phyloP scores from a whole-genome alignment of 2,888 invertebrate species.

The Junonia oenone region DNA sequence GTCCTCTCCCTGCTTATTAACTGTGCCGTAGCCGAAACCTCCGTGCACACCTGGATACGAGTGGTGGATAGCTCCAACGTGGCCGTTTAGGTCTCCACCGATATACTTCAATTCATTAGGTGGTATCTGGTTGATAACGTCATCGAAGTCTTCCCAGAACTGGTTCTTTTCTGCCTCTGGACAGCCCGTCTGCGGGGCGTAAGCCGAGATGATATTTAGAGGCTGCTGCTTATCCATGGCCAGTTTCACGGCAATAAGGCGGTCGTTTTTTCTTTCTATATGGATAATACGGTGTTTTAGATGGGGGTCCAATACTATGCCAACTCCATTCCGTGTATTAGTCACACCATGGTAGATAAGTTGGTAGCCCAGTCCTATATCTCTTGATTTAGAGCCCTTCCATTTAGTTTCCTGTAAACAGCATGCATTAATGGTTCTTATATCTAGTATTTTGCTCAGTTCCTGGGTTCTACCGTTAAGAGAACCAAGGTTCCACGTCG shows the following conservation, averaged over 20 bases:
- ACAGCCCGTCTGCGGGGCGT: slow-evolving; percentile 22
- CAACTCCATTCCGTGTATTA: slow-evolving; percentile 1
- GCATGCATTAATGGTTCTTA: slow-evolving; percentile 19
- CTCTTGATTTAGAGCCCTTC: slow-evolving; percentile 27
- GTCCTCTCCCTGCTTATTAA: background rate
- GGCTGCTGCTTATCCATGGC: slow-evolving; percentile 9
- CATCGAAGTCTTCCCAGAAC: slow-evolving; percentile 25
- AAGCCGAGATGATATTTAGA: slow-evolving; percentile 17
- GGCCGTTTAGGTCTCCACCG: slow-evolving; percentile 19
- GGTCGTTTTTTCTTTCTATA: background rate
- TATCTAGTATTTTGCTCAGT: slow-evolving; percentile 16
- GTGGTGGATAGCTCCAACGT: slow-evolving; percentile 3
- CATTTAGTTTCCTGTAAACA: slow-evolving; percentile 29
- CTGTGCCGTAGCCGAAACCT: background rate
- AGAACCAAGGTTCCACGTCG: slow-evolving; percentile 31
- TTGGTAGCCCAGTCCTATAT: slow-evolving; percentile 22
- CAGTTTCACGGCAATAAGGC: slow-evolving; percentile 6
- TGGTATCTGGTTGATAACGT: slow-evolving; percentile 8
- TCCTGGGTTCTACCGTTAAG: slow-evolving; percentile 26
- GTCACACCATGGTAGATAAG: slow-evolving; percentile 6
- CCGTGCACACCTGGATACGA: background rate
- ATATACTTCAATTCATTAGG: background rate
- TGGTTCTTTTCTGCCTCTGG: slow-evolving; percentile 8
- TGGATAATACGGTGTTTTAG: background rate
- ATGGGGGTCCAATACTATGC: background rate